Percentiles rank a stretch among this genome's conserved stretches.
Conservation (phyloP, 2,797 vertebrate species). For the Anableps anableps region DNA sequence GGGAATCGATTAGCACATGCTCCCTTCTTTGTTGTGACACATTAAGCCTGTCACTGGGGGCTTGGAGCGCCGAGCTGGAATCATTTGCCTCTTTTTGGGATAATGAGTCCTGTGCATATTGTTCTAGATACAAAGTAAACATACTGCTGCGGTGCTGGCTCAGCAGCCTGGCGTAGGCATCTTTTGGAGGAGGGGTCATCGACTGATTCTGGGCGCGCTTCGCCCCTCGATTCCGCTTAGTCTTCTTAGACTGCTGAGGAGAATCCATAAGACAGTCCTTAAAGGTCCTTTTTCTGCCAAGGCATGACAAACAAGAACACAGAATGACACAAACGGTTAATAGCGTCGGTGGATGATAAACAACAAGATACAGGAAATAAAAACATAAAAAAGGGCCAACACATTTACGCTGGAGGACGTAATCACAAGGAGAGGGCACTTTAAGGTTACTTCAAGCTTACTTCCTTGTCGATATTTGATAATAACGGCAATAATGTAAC, state of each 20-base stretch:
- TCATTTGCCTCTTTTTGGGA: slow-evolving; percentile 71
- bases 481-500: neutral
- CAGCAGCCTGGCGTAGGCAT: slow-evolving; percentile 85
- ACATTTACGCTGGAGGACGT: neutral
- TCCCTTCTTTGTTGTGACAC: slow-evolving; percentile 62
- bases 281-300: slow-evolving; percentile 29
- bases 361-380: neutral
- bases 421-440: neutral
- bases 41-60: slow-evolving; percentile 63
- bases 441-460: neutral
- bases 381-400: neutral
- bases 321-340: neutral
- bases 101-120: slow-evolving; percentile 78
- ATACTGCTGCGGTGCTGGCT: slow-evolving; percentile 86
- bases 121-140: slow-evolving; percentile 83
- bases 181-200: slow-evolving; percentile 78
- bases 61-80: slow-evolving; percentile 39
- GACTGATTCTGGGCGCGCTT: slow-evolving; percentile 72
- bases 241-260: slow-evolving; percentile 64
- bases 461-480: neutral
- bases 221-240: slow-evolving; percentile 55
- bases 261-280: slow-evolving; percentile 14
- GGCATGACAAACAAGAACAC: neutral
- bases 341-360: neutral
- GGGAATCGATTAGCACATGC: slow-evolving; percentile 59